Evolutionary conservation across 2,113 vertebrate genomes (phyloP).

Genomic region (Gasterosteus aculeatus): DNA sequence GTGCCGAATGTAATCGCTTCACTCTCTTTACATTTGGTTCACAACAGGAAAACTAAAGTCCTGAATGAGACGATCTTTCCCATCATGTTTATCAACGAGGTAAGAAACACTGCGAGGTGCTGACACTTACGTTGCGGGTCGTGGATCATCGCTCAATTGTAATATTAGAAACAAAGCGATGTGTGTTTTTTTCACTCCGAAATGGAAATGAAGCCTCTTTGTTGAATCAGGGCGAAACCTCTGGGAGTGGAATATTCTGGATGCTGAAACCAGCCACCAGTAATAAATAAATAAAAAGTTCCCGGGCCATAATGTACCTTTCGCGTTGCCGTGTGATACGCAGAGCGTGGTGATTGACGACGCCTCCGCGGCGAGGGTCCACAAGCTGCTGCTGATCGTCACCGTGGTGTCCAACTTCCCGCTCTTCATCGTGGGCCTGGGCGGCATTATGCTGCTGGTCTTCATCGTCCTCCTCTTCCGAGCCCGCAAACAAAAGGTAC

Average conservation of each 20-base stretch:
- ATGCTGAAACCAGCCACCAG: neutral
- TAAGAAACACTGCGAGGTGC: conserved; percentile 39
- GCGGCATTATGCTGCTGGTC: conserved; percentile 68
- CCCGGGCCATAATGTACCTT: neutral
- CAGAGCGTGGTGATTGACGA: conserved; percentile 82
- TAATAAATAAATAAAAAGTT: neutral
- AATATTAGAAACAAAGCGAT: neutral
- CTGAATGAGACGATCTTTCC: conserved; percentile 78
- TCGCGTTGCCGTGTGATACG: neutral
- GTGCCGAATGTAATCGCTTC: neutral
- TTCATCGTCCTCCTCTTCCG: conserved; percentile 68
- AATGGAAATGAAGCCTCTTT: no score
- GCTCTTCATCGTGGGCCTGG: conserved; percentile 75
- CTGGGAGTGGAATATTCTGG: neutral
- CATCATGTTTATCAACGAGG: conserved; percentile 83
- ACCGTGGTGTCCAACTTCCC: conserved; percentile 77
- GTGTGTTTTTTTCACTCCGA: neutral
- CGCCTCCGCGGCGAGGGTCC: conserved; percentile 67
- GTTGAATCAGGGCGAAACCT: neutral
- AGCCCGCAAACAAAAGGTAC: conserved; percentile 71
- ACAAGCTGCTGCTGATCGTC: conserved; percentile 74
- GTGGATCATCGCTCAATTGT: neutral
- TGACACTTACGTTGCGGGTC: neutral
- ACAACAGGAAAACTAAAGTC: conserved; percentile 64
- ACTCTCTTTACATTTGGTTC: neutral